Conservation (phyloP, 2,113 vertebrate species). For the Amblyornis subalaris region DNA sequence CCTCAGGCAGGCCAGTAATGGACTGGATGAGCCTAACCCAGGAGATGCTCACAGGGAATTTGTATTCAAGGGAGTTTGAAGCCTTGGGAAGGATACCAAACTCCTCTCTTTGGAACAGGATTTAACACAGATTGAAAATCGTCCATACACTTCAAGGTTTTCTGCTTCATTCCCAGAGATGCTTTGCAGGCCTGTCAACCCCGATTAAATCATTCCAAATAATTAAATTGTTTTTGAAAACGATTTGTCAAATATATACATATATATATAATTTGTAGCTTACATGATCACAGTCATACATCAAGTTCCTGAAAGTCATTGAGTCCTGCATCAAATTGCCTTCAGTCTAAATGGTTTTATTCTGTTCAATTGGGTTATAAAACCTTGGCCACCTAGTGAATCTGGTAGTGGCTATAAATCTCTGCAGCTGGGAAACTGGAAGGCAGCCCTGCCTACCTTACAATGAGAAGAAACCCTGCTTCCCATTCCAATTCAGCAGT, state of each 20-base stretch:
- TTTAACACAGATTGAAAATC: slow-evolving; percentile 30
- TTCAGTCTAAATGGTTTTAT: slow-evolving; percentile 48
- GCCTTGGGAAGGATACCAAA: slow-evolving; percentile 26
- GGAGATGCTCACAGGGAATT: background rate
- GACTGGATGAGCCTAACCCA: background rate
- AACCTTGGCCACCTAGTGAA: slow-evolving; percentile 60
- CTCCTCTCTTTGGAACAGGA: background rate
- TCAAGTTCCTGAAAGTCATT: slow-evolving; percentile 26
- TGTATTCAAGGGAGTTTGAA: slow-evolving; percentile 18
- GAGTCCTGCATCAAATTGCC: slow-evolving; percentile 31
- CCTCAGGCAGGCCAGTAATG: background rate
- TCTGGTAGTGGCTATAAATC: slow-evolving; percentile 56
- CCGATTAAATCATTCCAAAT: slow-evolving; percentile 45
- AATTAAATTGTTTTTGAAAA: slow-evolving; percentile 14
- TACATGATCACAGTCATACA: background rate
- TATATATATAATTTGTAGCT: background rate
- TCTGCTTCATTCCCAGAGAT: slow-evolving; percentile 19
- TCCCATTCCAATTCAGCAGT: slow-evolving; percentile 47
- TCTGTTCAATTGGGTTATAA: slow-evolving; percentile 51
- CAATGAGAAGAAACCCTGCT: slow-evolving; percentile 52
- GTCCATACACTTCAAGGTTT: background rate
- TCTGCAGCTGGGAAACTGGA: slow-evolving; percentile 62
- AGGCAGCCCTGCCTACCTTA: slow-evolving; percentile 58
- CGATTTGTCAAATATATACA: background rate
- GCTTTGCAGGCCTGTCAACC: slow-evolving; percentile 22